Evolutionary conservation across 2,113 vertebrate genomes (phyloP), one percentile per base, ranked within the genome.

Genomic region (Passer domesticus): DNA sequence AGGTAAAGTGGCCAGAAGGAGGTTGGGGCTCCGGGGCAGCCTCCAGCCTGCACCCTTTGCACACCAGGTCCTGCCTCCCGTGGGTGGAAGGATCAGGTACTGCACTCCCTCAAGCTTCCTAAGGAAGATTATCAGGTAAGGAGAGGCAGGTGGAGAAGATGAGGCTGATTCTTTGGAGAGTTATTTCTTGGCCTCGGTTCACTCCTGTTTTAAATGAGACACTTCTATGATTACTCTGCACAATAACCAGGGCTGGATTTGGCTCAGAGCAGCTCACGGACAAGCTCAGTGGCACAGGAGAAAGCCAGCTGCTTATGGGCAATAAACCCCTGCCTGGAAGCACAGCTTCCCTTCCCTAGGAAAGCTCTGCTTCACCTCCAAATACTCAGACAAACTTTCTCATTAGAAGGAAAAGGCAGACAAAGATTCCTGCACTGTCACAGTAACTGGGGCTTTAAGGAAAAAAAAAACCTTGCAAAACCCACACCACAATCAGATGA

Each of bases 391-490:
- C 33, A 64, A 73, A 60, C 33, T 70, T 81, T 37, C 69, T 75
- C 22, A 8, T 46, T 20, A 43, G 60, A 49, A 69, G 49, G 21
- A 69, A n/a, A 62, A 74, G 8, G 56, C 60, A 82, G 56, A 23
- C 23, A 19, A 28, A 69, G 60, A 67, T 39, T 58, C 87, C 55
- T 33, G 27, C 3, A 5, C 39, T 20, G 23, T 11, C 0, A 0
- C 80, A 63, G 43, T 46, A 86, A 76, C 68, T 41, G 37, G 41
- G 28, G 43, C 68, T 92, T 96, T 87, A 87, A 91, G 69, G 67
- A 10, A 53, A 70, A 30, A 47, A 30, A 31, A 53, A 66, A 62
- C 69, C 25, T 67, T 63, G 69, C 77, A 84, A 87, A 89, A 43
- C 49, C 52, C 81, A 59, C 0, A 2, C n/a, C 74, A 76, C 44